Percentiles rank a stretch among this genome's conserved stretches.
Evolutionary conservation across 2,888 invertebrate genomes (phyloP).

Genomic region (Melangyna quadrimaculata): DNA sequence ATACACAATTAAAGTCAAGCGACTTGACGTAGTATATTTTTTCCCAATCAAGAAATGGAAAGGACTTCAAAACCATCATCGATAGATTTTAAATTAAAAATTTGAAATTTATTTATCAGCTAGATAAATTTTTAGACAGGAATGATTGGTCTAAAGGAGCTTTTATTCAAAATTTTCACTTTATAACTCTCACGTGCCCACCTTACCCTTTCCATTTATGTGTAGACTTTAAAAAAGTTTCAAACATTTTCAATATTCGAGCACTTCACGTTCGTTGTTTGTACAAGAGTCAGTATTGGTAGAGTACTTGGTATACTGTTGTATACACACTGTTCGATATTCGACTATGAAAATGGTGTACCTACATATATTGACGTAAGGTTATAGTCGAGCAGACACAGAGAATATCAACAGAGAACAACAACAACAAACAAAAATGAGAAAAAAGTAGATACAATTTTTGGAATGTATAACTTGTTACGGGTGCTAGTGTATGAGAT

Average conservation of each 20-base stretch:
- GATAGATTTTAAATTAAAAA: background rate
- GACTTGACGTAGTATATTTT: too few relatives aligned
- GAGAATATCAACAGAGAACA: background rate
- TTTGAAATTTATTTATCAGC: background rate
- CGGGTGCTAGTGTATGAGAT: background rate
- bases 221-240: constrained; percentile 1
- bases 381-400: constrained; percentile 8
- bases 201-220: background rate
- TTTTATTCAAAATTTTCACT: background rate
- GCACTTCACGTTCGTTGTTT: constrained; percentile 14
- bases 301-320: background rate
- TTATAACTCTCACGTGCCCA: background rate
- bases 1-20: too few relatives aligned
- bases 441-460: constrained; percentile 2
- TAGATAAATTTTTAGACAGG: background rate
- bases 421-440: background rate
- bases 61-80: background rate
- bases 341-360: background rate
- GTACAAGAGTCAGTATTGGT: background rate
- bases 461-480: constrained; percentile 29
- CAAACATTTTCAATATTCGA: constrained; percentile 26
- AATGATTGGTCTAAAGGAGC: background rate
- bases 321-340: constrained; percentile 1
- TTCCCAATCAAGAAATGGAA: background rate
- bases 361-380: constrained; percentile 13